These are phyloP conservation scores for Heteromormyrus szaboi DNA, from an alignment of 2,797 vertebrate genomes.

Conservation along the genomic window DNA sequence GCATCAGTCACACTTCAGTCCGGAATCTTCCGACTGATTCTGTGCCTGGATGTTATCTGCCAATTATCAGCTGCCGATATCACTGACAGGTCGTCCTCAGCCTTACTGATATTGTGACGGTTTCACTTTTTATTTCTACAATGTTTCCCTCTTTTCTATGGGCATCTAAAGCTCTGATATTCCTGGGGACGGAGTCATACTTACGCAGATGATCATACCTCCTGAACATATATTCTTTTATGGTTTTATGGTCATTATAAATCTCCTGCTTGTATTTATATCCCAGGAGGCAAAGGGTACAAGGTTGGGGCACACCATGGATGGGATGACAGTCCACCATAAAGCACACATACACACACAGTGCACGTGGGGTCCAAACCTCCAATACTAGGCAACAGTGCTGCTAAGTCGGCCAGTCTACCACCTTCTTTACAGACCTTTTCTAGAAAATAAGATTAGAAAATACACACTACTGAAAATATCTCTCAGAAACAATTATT, in stretches of 20 bases:
- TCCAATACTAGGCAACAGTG: neutral
- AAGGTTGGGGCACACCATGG: neutral
- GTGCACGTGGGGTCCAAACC: neutral
- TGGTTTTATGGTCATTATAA: no score
- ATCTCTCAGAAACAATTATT: neutral
- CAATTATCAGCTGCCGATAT: neutral
- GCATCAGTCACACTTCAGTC: neutral
- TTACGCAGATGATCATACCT: neutral
- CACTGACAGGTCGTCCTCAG: neutral
- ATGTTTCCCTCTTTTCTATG: neutral
- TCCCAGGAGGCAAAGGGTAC: neutral
- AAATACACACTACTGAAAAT: neutral
- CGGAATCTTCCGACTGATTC: neutral
- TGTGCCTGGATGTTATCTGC: neutral
- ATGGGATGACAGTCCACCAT: neutral
- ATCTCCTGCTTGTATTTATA: no score
- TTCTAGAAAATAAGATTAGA: neutral
- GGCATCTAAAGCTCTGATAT: neutral
- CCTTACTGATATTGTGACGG: neutral
- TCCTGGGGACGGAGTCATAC: neutral
- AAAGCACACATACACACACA: neutral
- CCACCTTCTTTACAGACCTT: neutral
- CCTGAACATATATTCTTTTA: neutral
- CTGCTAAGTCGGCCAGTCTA: neutral
- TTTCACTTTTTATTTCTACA: neutral